A percentile compares a stretch with the other conserved stretches of the same genome.
Conservation (phyloP, 2,797 vertebrate species). For the Pipistrellus nathusii region DNA sequence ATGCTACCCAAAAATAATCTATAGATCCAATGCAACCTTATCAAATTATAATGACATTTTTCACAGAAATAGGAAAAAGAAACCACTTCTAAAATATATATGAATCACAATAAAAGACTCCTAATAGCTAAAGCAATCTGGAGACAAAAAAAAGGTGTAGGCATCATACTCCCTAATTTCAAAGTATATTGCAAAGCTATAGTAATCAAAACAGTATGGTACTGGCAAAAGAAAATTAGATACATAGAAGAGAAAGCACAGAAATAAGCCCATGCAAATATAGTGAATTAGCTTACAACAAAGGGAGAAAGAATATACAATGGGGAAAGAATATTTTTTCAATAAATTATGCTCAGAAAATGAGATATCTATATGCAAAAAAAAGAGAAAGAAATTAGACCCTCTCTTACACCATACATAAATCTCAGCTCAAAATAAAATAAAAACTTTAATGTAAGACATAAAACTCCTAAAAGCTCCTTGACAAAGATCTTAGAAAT, state of each 20-base stretch:
- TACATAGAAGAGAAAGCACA: not conserved
- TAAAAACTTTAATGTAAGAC: not conserved
- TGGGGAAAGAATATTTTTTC: not conserved
- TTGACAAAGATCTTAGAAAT: not conserved
- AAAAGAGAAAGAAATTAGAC: not conserved
- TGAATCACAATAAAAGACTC: not conserved
- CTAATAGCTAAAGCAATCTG: not conserved
- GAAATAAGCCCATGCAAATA: not conserved
- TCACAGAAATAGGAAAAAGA: not conserved
- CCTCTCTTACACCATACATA: not conserved
- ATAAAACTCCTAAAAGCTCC: not conserved
- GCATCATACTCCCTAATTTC: not conserved
- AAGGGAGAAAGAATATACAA: not conserved
- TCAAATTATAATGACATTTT: not conserved
- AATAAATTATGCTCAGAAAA: not conserved
- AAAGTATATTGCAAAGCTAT: not conserved
- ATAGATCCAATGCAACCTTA: not conserved
- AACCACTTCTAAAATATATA: not conserved
- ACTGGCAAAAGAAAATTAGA: not conserved
- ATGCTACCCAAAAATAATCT: not conserved
- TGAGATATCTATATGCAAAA: not conserved
- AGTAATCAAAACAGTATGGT: not conserved
- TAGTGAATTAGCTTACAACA: not conserved
- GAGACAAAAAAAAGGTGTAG: constrained; percentile 12
- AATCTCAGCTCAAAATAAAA: not conserved